These are phyloP conservation scores for Synergus japonicus DNA, from an alignment of 2,888 invertebrate species.

Conservation along the genomic window DNA sequence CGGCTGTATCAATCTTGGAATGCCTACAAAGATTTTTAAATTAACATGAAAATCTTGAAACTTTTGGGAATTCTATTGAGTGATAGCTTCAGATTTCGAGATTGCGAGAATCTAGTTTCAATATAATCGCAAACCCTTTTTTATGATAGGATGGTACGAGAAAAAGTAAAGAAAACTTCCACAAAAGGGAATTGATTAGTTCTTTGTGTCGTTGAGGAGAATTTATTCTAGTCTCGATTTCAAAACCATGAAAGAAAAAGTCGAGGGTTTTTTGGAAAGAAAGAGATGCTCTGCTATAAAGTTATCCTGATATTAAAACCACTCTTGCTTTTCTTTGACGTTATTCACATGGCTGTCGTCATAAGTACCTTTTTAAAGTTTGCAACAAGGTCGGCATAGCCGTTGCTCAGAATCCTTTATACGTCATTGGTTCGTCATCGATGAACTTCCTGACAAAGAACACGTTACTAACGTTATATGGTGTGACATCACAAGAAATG, in stretches of 20 bases:
- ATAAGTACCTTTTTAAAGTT: constrained; percentile 19
- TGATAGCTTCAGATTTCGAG: no score
- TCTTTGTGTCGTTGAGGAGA: constrained; percentile 6
- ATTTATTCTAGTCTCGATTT: neutral
- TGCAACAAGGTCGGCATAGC: constrained; percentile 1
- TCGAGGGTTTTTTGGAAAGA: neutral
- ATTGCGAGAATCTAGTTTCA: no score
- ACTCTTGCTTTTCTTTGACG: neutral
- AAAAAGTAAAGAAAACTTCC: neutral
- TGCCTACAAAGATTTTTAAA: neutral
- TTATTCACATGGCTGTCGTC: constrained; percentile 6
- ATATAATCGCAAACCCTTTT: no score
- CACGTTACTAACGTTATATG: neutral
- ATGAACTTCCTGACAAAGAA: constrained; percentile 30
- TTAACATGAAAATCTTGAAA: no score
- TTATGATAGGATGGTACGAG: no score
- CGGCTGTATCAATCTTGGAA: neutral
- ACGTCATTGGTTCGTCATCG: constrained; percentile 31
- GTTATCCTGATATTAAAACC: neutral
- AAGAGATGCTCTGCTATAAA: constrained; percentile 6
- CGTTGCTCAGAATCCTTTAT: constrained; percentile 18
- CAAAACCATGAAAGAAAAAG: neutral
- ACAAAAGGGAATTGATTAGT: constrained; percentile 26
- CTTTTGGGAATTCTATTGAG: no score
- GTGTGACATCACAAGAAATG: neutral